A percentile compares a stretch with the other conserved stretches of the same genome.
These are phyloP conservation scores for Lasioglossum marginatum DNA, from an alignment of 2,888 invertebrate species.

Conservation along the genomic window DNA sequence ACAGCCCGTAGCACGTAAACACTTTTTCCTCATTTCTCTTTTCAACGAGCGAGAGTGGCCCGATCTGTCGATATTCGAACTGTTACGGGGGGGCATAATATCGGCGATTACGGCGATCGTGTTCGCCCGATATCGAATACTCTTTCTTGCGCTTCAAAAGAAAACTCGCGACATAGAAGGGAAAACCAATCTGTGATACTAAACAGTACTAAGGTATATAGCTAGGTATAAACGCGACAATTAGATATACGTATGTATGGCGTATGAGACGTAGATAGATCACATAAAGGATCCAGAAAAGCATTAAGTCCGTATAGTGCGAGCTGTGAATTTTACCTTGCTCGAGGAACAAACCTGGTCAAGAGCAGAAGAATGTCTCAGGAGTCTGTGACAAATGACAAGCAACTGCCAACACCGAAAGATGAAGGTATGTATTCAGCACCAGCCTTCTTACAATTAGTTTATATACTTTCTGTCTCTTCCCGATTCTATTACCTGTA, in stretches of 20 bases:
- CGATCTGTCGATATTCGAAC: slow-evolving; percentile 44
- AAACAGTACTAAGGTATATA: slow-evolving; percentile 80
- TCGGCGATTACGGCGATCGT: slow-evolving; percentile 21
- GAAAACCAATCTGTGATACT: slow-evolving; percentile 81
- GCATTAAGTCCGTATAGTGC: slow-evolving; percentile 54
- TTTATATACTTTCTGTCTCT: slow-evolving; percentile 14
- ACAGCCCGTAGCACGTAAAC: slow-evolving; percentile 68
- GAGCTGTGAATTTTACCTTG: slow-evolving; percentile 64
- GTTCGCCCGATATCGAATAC: slow-evolving; percentile 32
- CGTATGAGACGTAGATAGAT: slow-evolving; percentile 68
- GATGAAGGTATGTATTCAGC: slow-evolving; percentile 54
- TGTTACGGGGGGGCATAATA: slow-evolving; percentile 20
- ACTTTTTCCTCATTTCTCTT: slow-evolving; percentile 68
- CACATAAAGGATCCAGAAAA: slow-evolving; percentile 64
- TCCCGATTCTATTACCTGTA: slow-evolving; percentile 4
- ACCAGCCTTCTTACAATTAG: background rate
- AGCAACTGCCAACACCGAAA: slow-evolving; percentile 72
- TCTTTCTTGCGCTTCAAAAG: slow-evolving; percentile 52
- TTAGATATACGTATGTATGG: slow-evolving; percentile 72
- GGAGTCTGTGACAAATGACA: slow-evolving; percentile 81
- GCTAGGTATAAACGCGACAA: slow-evolving; percentile 74
- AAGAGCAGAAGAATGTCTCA: slow-evolving; percentile 77
- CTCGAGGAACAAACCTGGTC: slow-evolving; percentile 44
- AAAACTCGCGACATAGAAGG: slow-evolving; percentile 63
- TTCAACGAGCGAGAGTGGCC: slow-evolving; percentile 63